Evolutionary conservation across 2,797 vertebrate genomes (phyloP), one percentile per base, ranked within the genome.

Genomic region (Telmatherina bonti): DNA sequence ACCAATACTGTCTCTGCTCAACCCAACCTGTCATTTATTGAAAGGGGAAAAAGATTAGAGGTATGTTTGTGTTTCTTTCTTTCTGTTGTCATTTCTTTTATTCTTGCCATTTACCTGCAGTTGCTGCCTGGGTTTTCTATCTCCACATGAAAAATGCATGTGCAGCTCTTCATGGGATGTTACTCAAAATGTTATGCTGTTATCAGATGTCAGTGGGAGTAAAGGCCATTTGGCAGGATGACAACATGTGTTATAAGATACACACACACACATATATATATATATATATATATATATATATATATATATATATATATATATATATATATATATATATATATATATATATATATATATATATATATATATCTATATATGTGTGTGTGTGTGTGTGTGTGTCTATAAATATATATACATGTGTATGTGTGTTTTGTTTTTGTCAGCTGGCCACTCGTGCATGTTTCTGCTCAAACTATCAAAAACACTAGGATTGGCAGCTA

Each of bases 81-180:
- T 36, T 36, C 8, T 36, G 11, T 36, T 36, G 11, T 36, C 20
- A n/a, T 18, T 47, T 41, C 15, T 41, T 3, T 36, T 12, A 15
- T 38, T 15, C 16, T 38, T 38, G n/a, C 11, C 7, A 33, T 33
- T 33, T 33, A 9, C 10, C 26, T 58, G 8, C 7, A 9, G 13
- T 10, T 64, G 31, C 24, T 16, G 27, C 38, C 27, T 43, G 62
- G 27, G 41, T 22, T 8, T 57, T 29, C n/a, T 33, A 30, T 43
- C 63, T 43, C 20, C 26, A 20, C 15, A 30, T 41, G 33, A 65
- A 54, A 55, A 66, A 43, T 24, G 27, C 12, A 36, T 30, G 63
- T 57, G 45, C 11, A 27, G 11, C 52, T 9, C 18, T n/a, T n/a
- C n/a, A n/a, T n/a, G n/a, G 12, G 20, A 16, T 59, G 45, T 9